These are phyloP conservation scores for Collichthys lucidus DNA, from an alignment of 2,113 vertebrate species.

Conservation along the genomic window DNA sequence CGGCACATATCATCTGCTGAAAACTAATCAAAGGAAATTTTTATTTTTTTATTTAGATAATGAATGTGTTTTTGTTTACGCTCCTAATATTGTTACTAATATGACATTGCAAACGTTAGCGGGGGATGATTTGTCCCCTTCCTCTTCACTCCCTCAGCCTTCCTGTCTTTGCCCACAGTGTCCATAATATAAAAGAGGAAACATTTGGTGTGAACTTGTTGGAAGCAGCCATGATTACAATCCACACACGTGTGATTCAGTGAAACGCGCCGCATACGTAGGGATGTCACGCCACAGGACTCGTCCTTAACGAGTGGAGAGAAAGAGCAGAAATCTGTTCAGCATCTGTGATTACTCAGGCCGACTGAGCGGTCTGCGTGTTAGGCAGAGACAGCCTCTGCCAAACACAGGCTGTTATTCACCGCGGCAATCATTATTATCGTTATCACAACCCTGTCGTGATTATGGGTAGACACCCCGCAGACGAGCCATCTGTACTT, in stretches of 20 bases:
- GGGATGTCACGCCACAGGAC: slow-evolving; percentile 10
- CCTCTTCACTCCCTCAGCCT: neutral
- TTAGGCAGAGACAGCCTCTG: neutral
- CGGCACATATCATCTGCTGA: too few relatives aligned
- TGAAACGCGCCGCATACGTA: neutral
- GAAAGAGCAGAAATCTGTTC: slow-evolving; percentile 20
- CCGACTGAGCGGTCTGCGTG: neutral
- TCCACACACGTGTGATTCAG: neutral
- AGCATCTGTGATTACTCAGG: slow-evolving; percentile 45
- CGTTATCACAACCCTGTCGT: slow-evolving; percentile 51
- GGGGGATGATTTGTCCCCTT: too few relatives aligned
- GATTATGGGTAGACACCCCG: slow-evolving; percentile 48
- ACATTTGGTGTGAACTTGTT: neutral
- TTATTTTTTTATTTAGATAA: too few relatives aligned
- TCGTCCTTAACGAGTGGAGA: slow-evolving; percentile 4
- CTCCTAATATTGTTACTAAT: too few relatives aligned
- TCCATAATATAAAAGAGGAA: neutral
- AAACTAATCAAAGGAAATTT: too few relatives aligned
- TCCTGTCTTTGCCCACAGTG: neutral
- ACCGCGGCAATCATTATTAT: slow-evolving; percentile 40
- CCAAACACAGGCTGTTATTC: slow-evolving; percentile 42
- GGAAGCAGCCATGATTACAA: neutral
- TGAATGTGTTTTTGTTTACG: too few relatives aligned
- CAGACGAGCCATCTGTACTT: slow-evolving; percentile 63
- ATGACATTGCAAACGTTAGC: too few relatives aligned